Base-by-base conservation (phyloP, 2,888 invertebrate species). In the Aleiodes leptofemur region DNA sequence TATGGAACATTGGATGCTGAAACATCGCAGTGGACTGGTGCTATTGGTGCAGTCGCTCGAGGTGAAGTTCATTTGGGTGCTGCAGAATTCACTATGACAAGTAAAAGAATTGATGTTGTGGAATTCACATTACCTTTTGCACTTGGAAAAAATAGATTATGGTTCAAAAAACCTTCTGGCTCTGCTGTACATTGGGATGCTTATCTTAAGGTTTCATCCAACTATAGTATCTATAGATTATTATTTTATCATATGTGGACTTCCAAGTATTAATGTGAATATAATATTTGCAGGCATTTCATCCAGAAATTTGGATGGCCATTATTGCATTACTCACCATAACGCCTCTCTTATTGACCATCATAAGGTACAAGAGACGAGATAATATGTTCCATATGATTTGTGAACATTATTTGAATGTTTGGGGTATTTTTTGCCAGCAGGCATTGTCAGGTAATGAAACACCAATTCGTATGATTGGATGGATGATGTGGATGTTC, bases 81-180 rank as follows among this genome's bases (percentile, higher is more conserved):
- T 1, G 82, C 82, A 16, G 86, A 85, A 23, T 83, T 87, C 56
- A 81, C 82, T 8, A 80, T 88, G 14, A 86, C 83, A 0, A 76
- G 57, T 4, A 43, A 38, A 0, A 79, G 87, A 11, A 14, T 84
- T 23, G 70, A 81, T 0, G 80, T 59, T 13, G 74, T 88, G 0
- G 88, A 87, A 38, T 88, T 86, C 48, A 84, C 86, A 0, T 38
- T 83, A 9, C 88, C 88, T 0, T 73, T 88, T 43, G 53, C 85
- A 5, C 14, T 81, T 1, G 80, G 84, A 0, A 73, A 77, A 8
- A 76, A 81, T 38, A 77, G 77, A 8, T 76, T 87, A 57, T 86
- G 84, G 66, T 74, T 87, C 16, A 83, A 78, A 53, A 72, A 82
- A 61, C 83, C 81, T 0, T 69, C 70, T 9, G 73, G 69, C 6